These are phyloP conservation scores for Allacma fusca DNA, from an alignment of 2,888 invertebrate species.

Conservation along the genomic window DNA sequence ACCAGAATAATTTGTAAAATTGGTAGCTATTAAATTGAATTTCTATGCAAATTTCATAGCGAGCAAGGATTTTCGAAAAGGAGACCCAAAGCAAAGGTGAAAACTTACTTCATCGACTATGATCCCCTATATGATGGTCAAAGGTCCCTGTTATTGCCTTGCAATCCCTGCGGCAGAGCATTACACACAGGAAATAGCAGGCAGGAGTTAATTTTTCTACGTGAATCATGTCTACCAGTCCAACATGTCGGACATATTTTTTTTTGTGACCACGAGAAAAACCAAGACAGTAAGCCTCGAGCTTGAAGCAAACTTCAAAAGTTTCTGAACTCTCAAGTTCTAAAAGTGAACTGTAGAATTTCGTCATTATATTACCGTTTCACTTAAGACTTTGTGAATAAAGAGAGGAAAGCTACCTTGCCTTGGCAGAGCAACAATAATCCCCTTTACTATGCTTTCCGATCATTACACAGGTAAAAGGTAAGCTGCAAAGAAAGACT, in stretches of 20 bases:
- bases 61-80: neutral
- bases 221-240: neutral
- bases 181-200: neutral
- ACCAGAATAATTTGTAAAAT: neutral
- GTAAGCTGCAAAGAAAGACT: neutral
- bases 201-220: neutral
- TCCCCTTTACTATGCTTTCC: neutral
- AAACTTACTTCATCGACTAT: neutral
- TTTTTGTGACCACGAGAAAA: neutral
- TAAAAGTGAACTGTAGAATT: conserved; percentile 2
- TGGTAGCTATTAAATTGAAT: neutral
- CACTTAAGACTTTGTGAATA: neutral
- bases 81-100: neutral
- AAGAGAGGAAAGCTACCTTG: neutral
- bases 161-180: neutral
- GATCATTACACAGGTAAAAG: conserved; percentile 4
- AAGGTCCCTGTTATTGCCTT: conserved; percentile 3
- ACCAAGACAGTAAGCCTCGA: neutral
- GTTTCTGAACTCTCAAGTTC: conserved; percentile 6
- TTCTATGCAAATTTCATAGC: neutral
- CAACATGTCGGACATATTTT: neutral
- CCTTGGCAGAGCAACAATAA: neutral
- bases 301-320: neutral
- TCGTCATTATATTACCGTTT: neutral
- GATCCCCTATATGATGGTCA: neutral